Conservation (phyloP, 37 sponge, comb jelly and placozoan species). For the Beroe forskalii region DNA sequence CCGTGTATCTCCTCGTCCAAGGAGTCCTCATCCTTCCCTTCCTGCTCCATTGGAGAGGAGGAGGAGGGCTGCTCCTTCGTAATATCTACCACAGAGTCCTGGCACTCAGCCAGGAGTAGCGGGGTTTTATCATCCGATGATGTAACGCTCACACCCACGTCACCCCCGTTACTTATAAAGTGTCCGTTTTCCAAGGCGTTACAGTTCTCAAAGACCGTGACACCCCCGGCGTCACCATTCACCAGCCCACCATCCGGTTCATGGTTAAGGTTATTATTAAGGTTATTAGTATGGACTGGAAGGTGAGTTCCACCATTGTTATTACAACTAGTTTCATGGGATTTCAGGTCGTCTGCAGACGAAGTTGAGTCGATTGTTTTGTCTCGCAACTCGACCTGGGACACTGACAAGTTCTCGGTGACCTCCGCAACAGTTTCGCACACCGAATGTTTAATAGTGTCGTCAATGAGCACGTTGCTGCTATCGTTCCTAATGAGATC, state of each 20-base stretch:
- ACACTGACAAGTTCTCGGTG: conserved; percentile 26
- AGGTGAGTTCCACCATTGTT: background rate
- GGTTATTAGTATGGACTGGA: too few species aligned
- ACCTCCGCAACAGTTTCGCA: conserved; percentile 53
- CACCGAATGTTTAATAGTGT: background rate
- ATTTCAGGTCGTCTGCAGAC: too few species aligned
- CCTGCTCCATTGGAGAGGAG: too few species aligned
- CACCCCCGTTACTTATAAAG: too few species aligned
- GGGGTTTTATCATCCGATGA: background rate
- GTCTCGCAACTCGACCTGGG: background rate
- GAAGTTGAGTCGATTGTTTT: background rate
- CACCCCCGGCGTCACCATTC: background rate
- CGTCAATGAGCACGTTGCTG: background rate
- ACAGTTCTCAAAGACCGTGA: background rate
- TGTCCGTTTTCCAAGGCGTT: background rate
- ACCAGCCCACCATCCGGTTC: background rate
- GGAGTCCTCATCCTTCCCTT: background rate
- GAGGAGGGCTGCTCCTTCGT: background rate
- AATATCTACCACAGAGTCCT: background rate
- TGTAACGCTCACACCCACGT: background rate
- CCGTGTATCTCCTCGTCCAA: conserved; percentile 31
- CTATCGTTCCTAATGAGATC: conserved; percentile 2
- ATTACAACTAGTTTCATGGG: too few species aligned
- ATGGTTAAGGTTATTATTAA: background rate
- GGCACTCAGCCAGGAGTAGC: background rate